Conservation (phyloP, 2,797 vertebrate species). For the Mormyrus hasselquistii region DNA sequence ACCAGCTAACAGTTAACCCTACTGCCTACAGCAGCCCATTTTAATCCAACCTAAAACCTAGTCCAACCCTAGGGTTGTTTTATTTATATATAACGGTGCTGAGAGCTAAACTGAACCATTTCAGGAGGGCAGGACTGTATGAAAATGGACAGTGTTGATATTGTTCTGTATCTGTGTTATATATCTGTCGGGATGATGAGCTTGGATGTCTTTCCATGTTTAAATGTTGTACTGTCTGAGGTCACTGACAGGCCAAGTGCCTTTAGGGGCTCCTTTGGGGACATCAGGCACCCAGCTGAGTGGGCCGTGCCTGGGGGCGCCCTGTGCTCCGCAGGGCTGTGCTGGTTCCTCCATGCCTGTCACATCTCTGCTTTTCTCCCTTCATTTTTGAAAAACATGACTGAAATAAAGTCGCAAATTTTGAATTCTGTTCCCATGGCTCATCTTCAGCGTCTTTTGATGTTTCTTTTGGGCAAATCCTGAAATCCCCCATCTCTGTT, state of each 20-base stretch:
- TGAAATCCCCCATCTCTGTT: not conserved
- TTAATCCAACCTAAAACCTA: not conserved
- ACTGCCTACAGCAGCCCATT: not conserved
- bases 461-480: not conserved
- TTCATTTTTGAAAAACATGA: conserved; percentile 53
- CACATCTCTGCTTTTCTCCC: conserved; percentile 42
- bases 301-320: conserved; percentile 40
- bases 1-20: conserved; percentile 31
- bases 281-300: conserved; percentile 30
- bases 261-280: conserved; percentile 46
- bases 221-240: conserved; percentile 48
- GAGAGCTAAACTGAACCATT: conserved; percentile 32
- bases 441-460: not conserved
- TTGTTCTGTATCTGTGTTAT: conserved; percentile 36
- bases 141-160: conserved; percentile 44
- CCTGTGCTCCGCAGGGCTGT: conserved; percentile 43
- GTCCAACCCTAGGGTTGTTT: not conserved
- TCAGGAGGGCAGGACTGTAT: conserved; percentile 48
- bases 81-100: conserved; percentile 47
- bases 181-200: conserved; percentile 11
- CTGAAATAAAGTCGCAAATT: conserved; percentile 65
- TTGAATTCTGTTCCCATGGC: conserved; percentile 37
- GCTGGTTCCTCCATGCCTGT: conserved; percentile 37
- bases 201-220: conserved; percentile 35
- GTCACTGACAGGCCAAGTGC: conserved; percentile 47